Percentiles rank a stretch among this genome's conserved stretches.
These are phyloP conservation scores for Rhinoraja longicauda DNA, from an alignment of 2,797 vertebrate species.

Conservation along the genomic window DNA sequence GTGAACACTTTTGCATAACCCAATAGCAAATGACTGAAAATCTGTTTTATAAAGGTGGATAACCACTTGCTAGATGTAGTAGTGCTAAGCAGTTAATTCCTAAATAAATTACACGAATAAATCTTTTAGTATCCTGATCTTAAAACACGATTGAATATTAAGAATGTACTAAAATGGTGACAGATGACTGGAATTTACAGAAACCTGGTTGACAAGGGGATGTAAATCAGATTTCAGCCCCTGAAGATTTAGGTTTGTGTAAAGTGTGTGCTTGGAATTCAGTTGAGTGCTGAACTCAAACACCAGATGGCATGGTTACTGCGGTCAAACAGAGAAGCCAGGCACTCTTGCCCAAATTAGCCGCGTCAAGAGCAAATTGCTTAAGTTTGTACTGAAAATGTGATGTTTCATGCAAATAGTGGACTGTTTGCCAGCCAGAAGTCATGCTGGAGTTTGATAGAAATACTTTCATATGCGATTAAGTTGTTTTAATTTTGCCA, in stretches of 20 bases:
- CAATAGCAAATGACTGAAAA: too few species aligned
- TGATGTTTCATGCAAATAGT: not conserved
- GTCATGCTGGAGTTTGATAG: not conserved
- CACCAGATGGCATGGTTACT: slow-evolving; percentile 36
- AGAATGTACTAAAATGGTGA: too few species aligned
- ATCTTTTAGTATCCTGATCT: too few species aligned
- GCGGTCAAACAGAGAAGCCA: not conserved
- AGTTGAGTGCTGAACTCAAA: not conserved
- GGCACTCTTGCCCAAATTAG: not conserved
- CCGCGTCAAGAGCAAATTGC: not conserved
- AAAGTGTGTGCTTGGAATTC: not conserved
- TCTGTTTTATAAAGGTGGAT: too few species aligned
- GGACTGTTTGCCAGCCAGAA: not conserved
- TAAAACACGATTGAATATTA: too few species aligned
- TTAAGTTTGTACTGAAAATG: not conserved
- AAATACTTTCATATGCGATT: not conserved
- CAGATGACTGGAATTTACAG: too few species aligned
- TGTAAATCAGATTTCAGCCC: not conserved
- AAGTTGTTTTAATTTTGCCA: not conserved
- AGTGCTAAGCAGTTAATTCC: too few species aligned
- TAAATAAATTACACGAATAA: too few species aligned
- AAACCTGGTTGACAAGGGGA: not conserved
- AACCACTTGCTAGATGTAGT: too few species aligned
- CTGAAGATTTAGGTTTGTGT: not conserved
- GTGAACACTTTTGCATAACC: too few species aligned